Evolutionary conservation across 2,888 invertebrate species (phyloP).

Genomic region (Synanthedon formicaeformis): DNA sequence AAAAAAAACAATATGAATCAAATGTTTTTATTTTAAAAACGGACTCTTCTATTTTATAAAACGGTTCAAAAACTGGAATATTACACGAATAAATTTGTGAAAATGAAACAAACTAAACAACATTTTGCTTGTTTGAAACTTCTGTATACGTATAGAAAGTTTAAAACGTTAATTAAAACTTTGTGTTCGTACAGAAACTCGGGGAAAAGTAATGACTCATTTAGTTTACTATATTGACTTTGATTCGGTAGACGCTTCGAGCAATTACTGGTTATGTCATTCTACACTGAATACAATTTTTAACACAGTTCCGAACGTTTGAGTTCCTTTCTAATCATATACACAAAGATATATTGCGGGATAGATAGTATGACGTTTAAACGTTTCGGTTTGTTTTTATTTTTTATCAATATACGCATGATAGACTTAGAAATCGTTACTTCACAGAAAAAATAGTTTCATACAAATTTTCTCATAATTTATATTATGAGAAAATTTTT

Average conservation of each 20-base stretch:
- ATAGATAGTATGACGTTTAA: no score
- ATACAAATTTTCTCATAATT: not conserved
- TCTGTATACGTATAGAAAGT: slow-evolving; percentile 41
- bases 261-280: no score
- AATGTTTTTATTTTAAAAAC: no score
- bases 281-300: no score
- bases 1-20: no score
- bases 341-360: no score
- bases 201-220: slow-evolving; percentile 19
- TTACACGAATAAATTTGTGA: slow-evolving; percentile 25
- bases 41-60: no score
- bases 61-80: slow-evolving; percentile 1
- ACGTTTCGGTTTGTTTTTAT: not conserved
- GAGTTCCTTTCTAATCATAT: no score
- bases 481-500: no score
- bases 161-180: slow-evolving; percentile 52
- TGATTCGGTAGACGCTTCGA: not conserved
- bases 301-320: no score
- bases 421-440: no score
- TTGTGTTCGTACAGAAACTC: slow-evolving; percentile 30
- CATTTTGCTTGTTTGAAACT: slow-evolving; percentile 20
- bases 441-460: not conserved
- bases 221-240: not conserved
- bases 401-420: not conserved
- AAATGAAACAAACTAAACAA: slow-evolving; percentile 26